Evolutionary conservation across 2,797 vertebrate genomes (phyloP), one percentile per base, ranked within the genome.

Genomic region (Sebastes steindachneri): DNA sequence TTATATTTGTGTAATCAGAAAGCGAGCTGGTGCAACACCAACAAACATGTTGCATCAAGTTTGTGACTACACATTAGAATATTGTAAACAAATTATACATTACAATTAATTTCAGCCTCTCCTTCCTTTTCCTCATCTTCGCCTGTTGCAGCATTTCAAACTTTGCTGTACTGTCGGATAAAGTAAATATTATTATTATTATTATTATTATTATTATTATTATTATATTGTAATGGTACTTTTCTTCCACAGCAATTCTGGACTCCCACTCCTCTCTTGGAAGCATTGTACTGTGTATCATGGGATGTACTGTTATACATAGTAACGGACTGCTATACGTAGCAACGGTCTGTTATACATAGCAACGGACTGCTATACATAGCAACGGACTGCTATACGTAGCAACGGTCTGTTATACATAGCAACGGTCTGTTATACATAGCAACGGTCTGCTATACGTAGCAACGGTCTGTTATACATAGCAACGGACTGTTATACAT

Each of bases 1-100:
- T 66, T 59, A 62, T 67, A 57, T 73, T 68, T 35, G 10, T 54
- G 1, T 60, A 48, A 82, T 74, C 45, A 69, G 51, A 19, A 15
- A 21, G 8, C 11, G 1, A 54, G 35, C 41, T 62, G 21, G 67
- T 33, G 33, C 8, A 70, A 60, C 54, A 17, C 41, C 26, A 37
- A 62, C 28, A 26, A 54, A 65, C 37, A 23, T 19, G 25, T 29
- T 29, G 15, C 15, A 66, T 41, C 53, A 60, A 48, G 48, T 65
- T 45, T 25, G 23, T 68, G 9, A 64, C 48, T 45, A 14, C 28
- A 15, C 8, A 26, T 45, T 25, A 45, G 4, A 17, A 33, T 48
- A 35, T 62, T 31, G 14, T 51, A 28, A 63, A 78, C 19, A 78
- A 75, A 45, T 75, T 17, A 54, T 21, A n/a, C 11, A 68, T 33